phyloP scores from a whole-genome alignment of 1,140 invertebrate genomes.

The Drosophila pachea region DNA sequence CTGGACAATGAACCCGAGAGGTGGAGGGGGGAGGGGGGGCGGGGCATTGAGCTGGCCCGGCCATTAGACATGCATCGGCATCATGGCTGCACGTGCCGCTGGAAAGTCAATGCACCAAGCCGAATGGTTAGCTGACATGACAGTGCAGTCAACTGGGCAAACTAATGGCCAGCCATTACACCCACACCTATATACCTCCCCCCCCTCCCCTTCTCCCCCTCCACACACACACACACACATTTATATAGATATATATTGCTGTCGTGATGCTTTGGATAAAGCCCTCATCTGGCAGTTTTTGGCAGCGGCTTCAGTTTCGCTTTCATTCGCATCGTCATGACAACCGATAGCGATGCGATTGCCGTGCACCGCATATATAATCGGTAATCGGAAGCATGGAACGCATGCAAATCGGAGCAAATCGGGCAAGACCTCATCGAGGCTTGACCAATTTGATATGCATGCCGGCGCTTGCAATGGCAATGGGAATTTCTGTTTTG shows the following conservation, averaged over 20 bases:
- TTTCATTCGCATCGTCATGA: slow-evolving; percentile 34
- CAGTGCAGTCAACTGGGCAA: slow-evolving; percentile 28
- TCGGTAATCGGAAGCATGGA: slow-evolving; percentile 27
- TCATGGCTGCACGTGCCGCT: slow-evolving; percentile 31
- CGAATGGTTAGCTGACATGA: not conserved
- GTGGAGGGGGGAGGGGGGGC: no score
- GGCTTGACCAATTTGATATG: slow-evolving; percentile 16
- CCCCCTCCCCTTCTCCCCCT: no score
- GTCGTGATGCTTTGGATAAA: slow-evolving; percentile 21
- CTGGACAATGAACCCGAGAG: slow-evolving; percentile 36
- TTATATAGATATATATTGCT: slow-evolving; percentile 6
- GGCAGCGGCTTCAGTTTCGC: slow-evolving; percentile 29
- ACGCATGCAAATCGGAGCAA: slow-evolving; percentile 41
- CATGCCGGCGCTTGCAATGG: slow-evolving; percentile 35
- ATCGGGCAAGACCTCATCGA: slow-evolving; percentile 12
- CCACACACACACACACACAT: not conserved
- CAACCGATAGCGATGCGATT: slow-evolving; percentile 12
- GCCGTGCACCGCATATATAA: slow-evolving; percentile 37
- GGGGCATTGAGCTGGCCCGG: slow-evolving; percentile 13
- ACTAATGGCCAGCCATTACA: slow-evolving; percentile 13
- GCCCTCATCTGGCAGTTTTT: slow-evolving; percentile 7
- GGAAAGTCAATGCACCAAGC: slow-evolving; percentile 41
- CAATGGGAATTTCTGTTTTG: slow-evolving; percentile 29
- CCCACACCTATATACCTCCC: no score
- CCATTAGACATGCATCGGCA: slow-evolving; percentile 44